Conservation (phyloP, 1,140 invertebrate species). For the Vanessa tameamea region DNA sequence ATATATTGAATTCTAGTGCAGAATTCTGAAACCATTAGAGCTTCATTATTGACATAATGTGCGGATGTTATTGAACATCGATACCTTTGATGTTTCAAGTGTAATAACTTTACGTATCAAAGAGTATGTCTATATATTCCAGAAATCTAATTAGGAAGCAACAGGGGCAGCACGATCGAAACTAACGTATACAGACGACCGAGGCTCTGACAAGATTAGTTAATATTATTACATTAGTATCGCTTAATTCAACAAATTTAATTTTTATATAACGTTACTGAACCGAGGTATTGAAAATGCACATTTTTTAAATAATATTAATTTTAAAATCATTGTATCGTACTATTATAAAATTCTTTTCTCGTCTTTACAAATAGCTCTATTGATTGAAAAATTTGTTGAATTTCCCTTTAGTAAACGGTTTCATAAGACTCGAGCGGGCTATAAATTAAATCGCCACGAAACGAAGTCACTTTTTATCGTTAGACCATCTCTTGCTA, state of each 20-base stretch:
- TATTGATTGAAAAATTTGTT: constrained; percentile 9
- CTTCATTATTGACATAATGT: constrained; percentile 3
- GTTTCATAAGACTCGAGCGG: constrained; percentile 23
- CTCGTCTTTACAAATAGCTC: background rate
- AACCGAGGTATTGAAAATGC: no score
- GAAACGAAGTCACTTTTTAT: constrained; percentile 29
- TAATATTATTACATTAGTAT: no score
- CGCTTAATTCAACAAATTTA: background rate
- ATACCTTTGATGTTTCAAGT: background rate
- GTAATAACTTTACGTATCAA: constrained; percentile 13
- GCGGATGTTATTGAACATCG: background rate
- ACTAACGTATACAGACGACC: background rate
- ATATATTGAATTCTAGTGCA: background rate
- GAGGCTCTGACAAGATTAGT: constrained; percentile 51
- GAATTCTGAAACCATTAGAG: background rate
- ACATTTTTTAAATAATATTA: no score
- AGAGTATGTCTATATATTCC: constrained; percentile 14
- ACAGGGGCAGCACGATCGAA: constrained; percentile 34
- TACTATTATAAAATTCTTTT: background rate
- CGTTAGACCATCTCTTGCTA: constrained; percentile 24
- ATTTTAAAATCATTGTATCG: no score
- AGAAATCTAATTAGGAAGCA: constrained; percentile 60
- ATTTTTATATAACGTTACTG: background rate
- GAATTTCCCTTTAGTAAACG: constrained; percentile 28
- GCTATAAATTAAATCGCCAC: constrained; percentile 31